These are phyloP conservation scores for Noctua fimbriata DNA, from an alignment of 2,888 invertebrate species.

Conservation along the genomic window DNA sequence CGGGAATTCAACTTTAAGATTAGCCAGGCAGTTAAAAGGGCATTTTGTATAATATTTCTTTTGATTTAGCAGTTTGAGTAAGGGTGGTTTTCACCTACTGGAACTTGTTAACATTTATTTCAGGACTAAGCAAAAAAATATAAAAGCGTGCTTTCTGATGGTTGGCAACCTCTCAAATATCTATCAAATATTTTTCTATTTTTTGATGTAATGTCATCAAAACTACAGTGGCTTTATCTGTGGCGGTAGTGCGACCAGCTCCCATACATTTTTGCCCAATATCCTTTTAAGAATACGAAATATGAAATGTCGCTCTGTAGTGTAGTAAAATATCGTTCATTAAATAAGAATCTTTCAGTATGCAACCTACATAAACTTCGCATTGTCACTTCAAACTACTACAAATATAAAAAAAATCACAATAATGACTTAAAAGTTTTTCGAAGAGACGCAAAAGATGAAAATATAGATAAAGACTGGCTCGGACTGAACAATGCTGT, in stretches of 20 bases:
- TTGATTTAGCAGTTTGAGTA: not conserved
- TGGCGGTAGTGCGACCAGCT: no score
- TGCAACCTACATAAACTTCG: not conserved
- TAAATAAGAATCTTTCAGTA: not conserved
- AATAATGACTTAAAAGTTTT: conserved; percentile 11
- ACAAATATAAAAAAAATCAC: not conserved
- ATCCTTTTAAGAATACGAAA: no score
- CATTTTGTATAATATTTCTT: not conserved
- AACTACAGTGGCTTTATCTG: no score
- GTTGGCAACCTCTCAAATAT: not conserved
- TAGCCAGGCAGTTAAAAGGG: conserved; percentile 19
- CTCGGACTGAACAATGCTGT: conserved; percentile 37
- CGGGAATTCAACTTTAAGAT: conserved; percentile 21
- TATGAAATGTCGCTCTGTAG: no score
- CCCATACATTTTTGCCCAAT: no score
- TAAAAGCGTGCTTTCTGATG: not conserved
- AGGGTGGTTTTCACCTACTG: not conserved
- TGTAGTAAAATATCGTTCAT: no score
- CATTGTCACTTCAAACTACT: not conserved
- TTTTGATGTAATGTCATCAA: no score
- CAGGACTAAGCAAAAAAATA: not conserved
- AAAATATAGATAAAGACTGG: conserved; percentile 30
- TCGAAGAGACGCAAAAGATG: conserved; percentile 33
- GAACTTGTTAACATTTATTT: not conserved
- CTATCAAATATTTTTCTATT: not conserved